Evolutionary conservation across 1,140 invertebrate species (phyloP).

Genomic region (Asobara japonica): DNA sequence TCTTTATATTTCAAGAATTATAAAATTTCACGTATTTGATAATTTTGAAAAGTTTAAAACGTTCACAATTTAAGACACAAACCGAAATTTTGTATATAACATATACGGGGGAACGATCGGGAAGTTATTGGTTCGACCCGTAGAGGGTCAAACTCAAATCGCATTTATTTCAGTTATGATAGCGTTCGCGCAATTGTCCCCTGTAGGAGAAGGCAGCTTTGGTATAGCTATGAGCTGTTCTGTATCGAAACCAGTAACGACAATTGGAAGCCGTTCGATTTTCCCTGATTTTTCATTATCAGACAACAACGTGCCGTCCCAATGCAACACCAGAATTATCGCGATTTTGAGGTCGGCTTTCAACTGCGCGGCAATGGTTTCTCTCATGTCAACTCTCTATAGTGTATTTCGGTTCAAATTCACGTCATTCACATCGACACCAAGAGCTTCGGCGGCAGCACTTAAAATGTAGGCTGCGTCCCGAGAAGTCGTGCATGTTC

Average conservation of each 20-base stretch:
- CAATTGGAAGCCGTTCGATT: constrained; percentile 21
- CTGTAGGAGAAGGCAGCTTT: background rate
- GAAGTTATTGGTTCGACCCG: too few species aligned
- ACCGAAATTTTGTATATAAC: too few species aligned
- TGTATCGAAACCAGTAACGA: constrained; percentile 13
- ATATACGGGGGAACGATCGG: too few species aligned
- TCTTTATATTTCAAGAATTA: too few species aligned
- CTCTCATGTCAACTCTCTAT: background rate
- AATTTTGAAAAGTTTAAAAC: too few species aligned
- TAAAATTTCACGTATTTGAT: too few species aligned
- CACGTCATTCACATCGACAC: constrained; percentile 14
- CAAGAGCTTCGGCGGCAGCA: background rate
- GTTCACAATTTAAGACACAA: too few species aligned
- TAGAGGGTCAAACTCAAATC: too few species aligned
- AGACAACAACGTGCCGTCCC: constrained; percentile 25
- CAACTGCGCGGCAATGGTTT: constrained; percentile 9
- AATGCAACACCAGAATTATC: constrained; percentile 18
- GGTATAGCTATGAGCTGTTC: constrained; percentile 24
- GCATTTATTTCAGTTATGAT: background rate
- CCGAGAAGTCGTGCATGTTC: background rate
- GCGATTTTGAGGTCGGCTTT: constrained; percentile 18
- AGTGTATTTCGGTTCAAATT: constrained; percentile 9
- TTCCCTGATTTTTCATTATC: constrained; percentile 6
- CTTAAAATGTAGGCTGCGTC: background rate
- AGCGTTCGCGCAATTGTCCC: constrained; percentile 2